Evolutionary conservation across 2,888 invertebrate genomes (phyloP).

Genomic region (Acrocera orbiculus): DNA sequence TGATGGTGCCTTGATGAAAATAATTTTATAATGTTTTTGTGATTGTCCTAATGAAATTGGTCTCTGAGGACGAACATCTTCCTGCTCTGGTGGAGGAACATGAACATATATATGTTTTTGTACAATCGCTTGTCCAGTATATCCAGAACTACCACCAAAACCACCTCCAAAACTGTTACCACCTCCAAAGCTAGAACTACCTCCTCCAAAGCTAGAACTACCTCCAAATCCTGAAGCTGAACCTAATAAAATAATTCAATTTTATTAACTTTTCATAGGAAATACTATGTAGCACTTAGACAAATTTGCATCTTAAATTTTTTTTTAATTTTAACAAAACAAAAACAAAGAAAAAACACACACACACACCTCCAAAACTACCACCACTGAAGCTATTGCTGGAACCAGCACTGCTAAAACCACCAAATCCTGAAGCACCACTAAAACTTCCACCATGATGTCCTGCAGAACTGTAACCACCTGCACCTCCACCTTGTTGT

Average conservation of each 20-base stretch:
- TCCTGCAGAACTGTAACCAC: slow-evolving; percentile 16
- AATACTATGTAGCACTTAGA: too few relatives aligned
- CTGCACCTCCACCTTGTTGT: slow-evolving; percentile 23
- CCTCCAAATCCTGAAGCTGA: slow-evolving; percentile 16
- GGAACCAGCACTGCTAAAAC: slow-evolving; percentile 14
- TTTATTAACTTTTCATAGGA: not conserved
- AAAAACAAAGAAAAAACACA: too few relatives aligned
- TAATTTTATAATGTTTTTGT: slow-evolving; percentile 81
- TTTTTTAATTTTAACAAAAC: too few relatives aligned
- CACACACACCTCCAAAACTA: slow-evolving; percentile 12
- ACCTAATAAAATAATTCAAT: slow-evolving; percentile 10
- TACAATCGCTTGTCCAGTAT: slow-evolving; percentile 37
- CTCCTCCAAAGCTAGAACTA: slow-evolving; percentile 12
- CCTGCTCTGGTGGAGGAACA: slow-evolving; percentile 76
- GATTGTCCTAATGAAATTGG: slow-evolving; percentile 52
- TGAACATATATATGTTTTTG: slow-evolving; percentile 82
- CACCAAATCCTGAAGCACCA: slow-evolving; percentile 7
- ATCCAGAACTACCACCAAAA: slow-evolving; percentile 21
- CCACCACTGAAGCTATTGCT: slow-evolving; percentile 16
- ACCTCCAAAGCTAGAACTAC: slow-evolving; percentile 11
- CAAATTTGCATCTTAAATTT: too few relatives aligned
- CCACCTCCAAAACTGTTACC: slow-evolving; percentile 20
- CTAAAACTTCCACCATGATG: slow-evolving; percentile 14
- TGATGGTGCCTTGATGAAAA: slow-evolving; percentile 82
- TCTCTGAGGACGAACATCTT: slow-evolving; percentile 40